These are phyloP conservation scores for Dastarcus helophoroides DNA, from an alignment of 2,888 invertebrate species.

Conservation along the genomic window DNA sequence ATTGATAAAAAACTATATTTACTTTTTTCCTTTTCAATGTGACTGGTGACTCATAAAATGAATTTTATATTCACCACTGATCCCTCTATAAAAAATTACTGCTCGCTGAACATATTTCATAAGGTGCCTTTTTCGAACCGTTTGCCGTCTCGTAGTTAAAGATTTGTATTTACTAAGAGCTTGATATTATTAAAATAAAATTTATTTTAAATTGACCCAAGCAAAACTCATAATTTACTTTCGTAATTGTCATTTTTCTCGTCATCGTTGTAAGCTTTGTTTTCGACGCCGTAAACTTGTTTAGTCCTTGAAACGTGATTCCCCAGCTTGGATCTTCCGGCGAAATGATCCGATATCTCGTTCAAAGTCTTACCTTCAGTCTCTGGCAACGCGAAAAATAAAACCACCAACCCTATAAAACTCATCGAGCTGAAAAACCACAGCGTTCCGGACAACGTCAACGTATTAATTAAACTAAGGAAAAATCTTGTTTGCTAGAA, in stretches of 20 bases:
- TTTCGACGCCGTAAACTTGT: slow-evolving; percentile 2
- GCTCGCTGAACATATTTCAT: too few relatives aligned
- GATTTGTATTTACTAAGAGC: too few relatives aligned
- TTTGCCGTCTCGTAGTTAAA: too few relatives aligned
- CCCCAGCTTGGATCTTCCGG: slow-evolving; percentile 43
- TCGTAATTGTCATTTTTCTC: slow-evolving; percentile 6
- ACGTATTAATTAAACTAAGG: too few relatives aligned
- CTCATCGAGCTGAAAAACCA: slow-evolving; percentile 55
- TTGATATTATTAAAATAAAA: too few relatives aligned
- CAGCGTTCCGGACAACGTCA: slow-evolving; percentile 62
- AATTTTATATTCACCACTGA: too few relatives aligned
- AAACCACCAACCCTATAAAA: slow-evolving; percentile 47
- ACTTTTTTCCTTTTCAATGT: too few relatives aligned
- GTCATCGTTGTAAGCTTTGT: slow-evolving; percentile 6
- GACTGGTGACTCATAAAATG: too few relatives aligned
- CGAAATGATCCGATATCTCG: slow-evolving; percentile 61
- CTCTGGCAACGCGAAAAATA: slow-evolving; percentile 66
- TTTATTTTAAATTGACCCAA: too few relatives aligned
- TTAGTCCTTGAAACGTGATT: slow-evolving; percentile 32
- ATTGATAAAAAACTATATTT: too few relatives aligned
- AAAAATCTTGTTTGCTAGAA: slow-evolving; percentile 65
- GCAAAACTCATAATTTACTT: slow-evolving; percentile 9
- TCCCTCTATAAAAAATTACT: too few relatives aligned
- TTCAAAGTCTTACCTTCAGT: slow-evolving; percentile 67
- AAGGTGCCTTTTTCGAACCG: too few relatives aligned